Percentiles rank a stretch among this genome's conserved stretches.
These are phyloP conservation scores for Lonchura striata DNA, from an alignment of 2,113 vertebrate species.

Conservation along the genomic window DNA sequence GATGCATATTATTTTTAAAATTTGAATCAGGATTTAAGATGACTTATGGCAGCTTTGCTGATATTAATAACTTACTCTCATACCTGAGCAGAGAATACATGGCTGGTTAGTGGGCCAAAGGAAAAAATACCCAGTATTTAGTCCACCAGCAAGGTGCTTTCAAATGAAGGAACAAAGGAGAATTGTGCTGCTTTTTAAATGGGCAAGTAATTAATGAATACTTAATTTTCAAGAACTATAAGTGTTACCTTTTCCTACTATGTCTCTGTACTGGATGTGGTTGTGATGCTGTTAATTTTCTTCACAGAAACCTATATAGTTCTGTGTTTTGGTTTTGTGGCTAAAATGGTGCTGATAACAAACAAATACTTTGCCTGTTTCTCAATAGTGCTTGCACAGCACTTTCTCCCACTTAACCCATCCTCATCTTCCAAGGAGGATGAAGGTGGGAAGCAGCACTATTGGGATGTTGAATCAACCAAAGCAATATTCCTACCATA, in stretches of 20 bases:
- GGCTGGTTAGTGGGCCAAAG: neutral
- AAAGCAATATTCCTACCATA: neutral
- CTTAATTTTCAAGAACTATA: neutral
- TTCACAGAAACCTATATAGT: neutral
- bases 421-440: neutral
- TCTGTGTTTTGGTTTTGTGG: neutral
- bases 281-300: neutral
- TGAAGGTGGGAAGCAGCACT: neutral
- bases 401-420: neutral
- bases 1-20: neutral
- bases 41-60: neutral
- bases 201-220: neutral
- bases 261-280: neutral
- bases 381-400: neutral
- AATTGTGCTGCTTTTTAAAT: neutral
- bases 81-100: neutral
- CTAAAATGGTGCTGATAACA: neutral
- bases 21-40: neutral
- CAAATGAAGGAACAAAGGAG: neutral
- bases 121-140: accelerated
- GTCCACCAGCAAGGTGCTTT: neutral
- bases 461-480: neutral
- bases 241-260: neutral
- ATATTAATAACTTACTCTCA: neutral
- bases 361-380: neutral